Evolutionary conservation across 1,140 invertebrate genomes (phyloP), one percentile per base, ranked within the genome.

Genomic region (Alviniconcha marisindica): DNA sequence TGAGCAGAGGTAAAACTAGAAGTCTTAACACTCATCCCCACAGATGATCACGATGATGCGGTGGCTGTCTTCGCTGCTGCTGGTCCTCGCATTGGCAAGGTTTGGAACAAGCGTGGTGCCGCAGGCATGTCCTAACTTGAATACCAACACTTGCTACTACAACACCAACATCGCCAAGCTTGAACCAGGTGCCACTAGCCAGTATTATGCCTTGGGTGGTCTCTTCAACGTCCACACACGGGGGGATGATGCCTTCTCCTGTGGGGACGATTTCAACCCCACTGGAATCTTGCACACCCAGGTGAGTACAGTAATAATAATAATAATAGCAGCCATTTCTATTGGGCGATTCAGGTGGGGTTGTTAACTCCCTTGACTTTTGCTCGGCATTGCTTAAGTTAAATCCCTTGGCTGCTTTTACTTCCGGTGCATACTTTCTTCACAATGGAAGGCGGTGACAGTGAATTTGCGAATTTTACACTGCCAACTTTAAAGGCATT

Each of bases 211-310:
- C 24, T 24, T 80, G 18, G 78, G 33, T 1, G 78, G 56, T 14
- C 38, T 79, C 2, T 80, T 80, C 31, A 60, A 80, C 31, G 79
- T 90, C 21, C 88, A 87, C 36, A 76, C 87, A 14, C 44, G 48
- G 15, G 87, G 86, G 10, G 1, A 24, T 0, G 78, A 81, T 78
- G 81, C 87, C 0, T 89, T 87, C 56, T 79, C 66, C 7, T 89
- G 88, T 77, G 85, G 81, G 0, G 66, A 12, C 0, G 60, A 4
- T 14, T 66, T 80, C 60, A 80, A 44, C 60, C 40, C 36, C 24
- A 4, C 36, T 24, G 78, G 78, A 4, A 28, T 80, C 40, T 18
- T 80, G 33, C 60, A 40, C 24, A 40, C 54, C 5, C 56, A 80
- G 56, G 78, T 80, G 7, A 54, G 44, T 48, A 28, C 14, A 1